Evolutionary conservation across 2,888 invertebrate genomes (phyloP), one percentile per base, ranked within the genome.

Genomic region (Eupithecia subfuscata): DNA sequence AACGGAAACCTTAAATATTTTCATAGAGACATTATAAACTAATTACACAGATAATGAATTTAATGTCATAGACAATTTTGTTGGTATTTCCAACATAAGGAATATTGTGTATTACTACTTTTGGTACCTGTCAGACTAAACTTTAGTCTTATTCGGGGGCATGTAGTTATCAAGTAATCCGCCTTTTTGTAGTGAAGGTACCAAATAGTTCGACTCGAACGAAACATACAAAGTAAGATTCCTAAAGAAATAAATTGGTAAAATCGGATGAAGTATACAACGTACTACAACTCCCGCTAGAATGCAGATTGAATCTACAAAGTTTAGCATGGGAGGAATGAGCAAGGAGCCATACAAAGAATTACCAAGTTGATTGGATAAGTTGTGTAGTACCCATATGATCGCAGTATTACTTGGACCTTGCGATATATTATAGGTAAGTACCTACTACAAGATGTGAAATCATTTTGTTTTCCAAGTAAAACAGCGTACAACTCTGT

Each of bases 381-480:
- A 5, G 52, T 52, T 52, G 8, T 18, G 52, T n/a, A n/a, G n/a
- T 18, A 18, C 14, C 1, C 16, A 45, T 48, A 48, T 52, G 52
- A 52, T 52, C 2, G 52, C 52, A 7, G 48, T 48, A 7, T 48
- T 34, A 34, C 34, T 34, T 34, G 34, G 34, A 34, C 34, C 2
- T 5, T 34, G 34, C 34, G 34, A 34, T 34, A 34, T n/a, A n/a
- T n/a, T n/a, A n/a, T n/a, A n/a, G n/a, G n/a, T 34, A 5, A 5
- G 34, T 34, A 34, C 18, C 48, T 8, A 48, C 18, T 48, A 2
- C 52, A n/a, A n/a, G 52, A 22, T 22, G 52, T 56, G 11, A 22
- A n/a, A 56, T 45, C 71, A 73, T 65, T 71, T 76, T 69, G 64
- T 22, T 43, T 76, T 71, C 34, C 69, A 65, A 68, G 64, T 60